phyloP scores from a whole-genome alignment of 1,140 invertebrate genomes.

The Drosophila baimaii region DNA sequence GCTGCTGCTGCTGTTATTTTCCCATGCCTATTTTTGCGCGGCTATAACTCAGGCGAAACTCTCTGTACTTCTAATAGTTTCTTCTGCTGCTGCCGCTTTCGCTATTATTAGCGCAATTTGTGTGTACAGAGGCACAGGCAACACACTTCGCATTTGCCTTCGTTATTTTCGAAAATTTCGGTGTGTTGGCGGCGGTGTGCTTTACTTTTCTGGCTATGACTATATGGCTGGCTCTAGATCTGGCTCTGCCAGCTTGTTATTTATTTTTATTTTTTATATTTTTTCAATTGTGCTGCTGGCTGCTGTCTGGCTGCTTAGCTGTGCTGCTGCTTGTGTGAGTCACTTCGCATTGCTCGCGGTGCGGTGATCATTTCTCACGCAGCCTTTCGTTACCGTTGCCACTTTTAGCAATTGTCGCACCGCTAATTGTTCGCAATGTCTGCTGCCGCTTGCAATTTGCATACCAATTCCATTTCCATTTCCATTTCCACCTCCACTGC shows the following conservation, averaged over 20 bases:
- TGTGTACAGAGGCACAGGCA: slow-evolving; percentile 47
- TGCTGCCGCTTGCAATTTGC: slow-evolving; percentile 21
- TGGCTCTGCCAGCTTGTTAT: slow-evolving; percentile 30
- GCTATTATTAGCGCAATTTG: slow-evolving; percentile 79
- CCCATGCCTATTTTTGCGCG: slow-evolving; percentile 43
- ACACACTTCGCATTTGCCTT: slow-evolving; percentile 36
- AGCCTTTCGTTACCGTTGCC: slow-evolving; percentile 21
- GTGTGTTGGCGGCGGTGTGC: slow-evolving; percentile 26
- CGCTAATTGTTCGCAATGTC: slow-evolving; percentile 28
- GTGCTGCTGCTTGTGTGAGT: slow-evolving; percentile 19
- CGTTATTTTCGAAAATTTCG: slow-evolving; percentile 34
- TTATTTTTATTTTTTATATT: slow-evolving; percentile 35
- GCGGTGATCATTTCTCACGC: slow-evolving; percentile 19
- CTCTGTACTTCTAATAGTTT: slow-evolving; percentile 70
- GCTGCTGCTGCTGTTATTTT: slow-evolving; percentile 24
- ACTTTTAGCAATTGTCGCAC: slow-evolving; percentile 34
- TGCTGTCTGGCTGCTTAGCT: not conserved
- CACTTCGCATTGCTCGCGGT: slow-evolving; percentile 20
- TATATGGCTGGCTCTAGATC: slow-evolving; percentile 10
- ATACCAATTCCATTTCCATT: not conserved
- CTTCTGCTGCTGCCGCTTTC: slow-evolving; percentile 50
- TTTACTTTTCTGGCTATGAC: slow-evolving; percentile 27
- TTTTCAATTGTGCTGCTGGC: slow-evolving; percentile 25
- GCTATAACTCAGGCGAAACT: slow-evolving; percentile 47
- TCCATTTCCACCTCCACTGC: not conserved